Evolutionary conservation across 2,888 invertebrate genomes (phyloP).

Genomic region (Anagyrus pseudococci): DNA sequence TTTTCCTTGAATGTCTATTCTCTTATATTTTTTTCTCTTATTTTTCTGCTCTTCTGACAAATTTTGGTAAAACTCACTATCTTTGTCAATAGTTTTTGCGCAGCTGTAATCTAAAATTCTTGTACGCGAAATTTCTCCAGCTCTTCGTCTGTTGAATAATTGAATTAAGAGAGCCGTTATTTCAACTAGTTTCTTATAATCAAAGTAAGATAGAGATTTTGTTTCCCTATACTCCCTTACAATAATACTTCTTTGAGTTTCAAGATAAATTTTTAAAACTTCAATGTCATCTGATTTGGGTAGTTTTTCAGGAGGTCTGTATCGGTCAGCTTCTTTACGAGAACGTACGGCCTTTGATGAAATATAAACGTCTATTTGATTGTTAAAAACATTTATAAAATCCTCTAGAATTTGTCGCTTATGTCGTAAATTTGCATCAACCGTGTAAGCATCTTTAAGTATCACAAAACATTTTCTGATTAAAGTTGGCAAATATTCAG

Average conservation of each 20-base stretch:
- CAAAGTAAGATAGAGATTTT: not conserved
- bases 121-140: not conserved
- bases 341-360: not conserved
- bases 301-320: not conserved
- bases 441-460: not conserved
- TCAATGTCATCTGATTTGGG: not conserved
- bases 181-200: not conserved
- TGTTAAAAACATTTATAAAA: constrained; percentile 6
- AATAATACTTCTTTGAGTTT: not conserved
- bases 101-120: not conserved
- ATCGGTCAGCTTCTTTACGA: not conserved
- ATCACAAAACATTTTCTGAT: constrained; percentile 5
- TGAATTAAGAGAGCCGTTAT: not conserved
- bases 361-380: not conserved
- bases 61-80: not conserved
- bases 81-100: not conserved
- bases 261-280: not conserved
- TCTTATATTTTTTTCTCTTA: constrained; percentile 1
- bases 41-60: not conserved
- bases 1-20: constrained; percentile 13
- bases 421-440: not conserved
- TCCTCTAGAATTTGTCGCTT: not conserved
- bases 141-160: constrained; percentile 8
- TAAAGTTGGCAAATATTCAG: constrained; percentile 4
- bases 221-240: not conserved